phyloP scores from a whole-genome alignment of 2,113 vertebrate species.

The Ochotona curzoniae region DNA sequence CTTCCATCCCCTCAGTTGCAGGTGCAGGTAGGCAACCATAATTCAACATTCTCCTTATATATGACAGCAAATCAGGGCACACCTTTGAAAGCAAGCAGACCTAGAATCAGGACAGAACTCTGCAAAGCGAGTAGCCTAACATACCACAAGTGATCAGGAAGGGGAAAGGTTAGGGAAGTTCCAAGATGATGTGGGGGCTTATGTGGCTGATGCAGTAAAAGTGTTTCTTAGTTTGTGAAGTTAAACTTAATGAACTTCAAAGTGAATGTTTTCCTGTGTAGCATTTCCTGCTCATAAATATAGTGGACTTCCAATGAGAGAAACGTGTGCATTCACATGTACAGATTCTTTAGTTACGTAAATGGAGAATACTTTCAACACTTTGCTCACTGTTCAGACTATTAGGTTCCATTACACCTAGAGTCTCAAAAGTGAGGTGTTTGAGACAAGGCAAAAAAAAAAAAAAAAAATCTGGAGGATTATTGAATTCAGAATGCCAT shows the following conservation, averaged over 20 bases:
- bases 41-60: too few relatives aligned
- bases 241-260: neutral
- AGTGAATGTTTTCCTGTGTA: neutral
- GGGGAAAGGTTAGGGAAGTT: neutral
- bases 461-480: neutral
- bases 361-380: neutral
- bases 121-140: neutral
- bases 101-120: neutral
- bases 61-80: neutral
- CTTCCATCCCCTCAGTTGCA: fast-evolving
- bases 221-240: neutral
- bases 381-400: neutral
- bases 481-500: neutral
- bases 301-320: neutral
- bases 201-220: neutral
- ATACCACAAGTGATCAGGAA: neutral
- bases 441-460: neutral
- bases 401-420: neutral
- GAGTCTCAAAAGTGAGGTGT: neutral
- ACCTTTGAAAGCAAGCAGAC: neutral
- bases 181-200: neutral
- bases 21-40: fast-evolving
- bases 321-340: neutral
- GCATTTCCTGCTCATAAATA: neutral
- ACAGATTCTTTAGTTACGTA: neutral